Evolutionary conservation across 2,888 invertebrate genomes (phyloP).

Genomic region (Hoplodrina ambigua): DNA sequence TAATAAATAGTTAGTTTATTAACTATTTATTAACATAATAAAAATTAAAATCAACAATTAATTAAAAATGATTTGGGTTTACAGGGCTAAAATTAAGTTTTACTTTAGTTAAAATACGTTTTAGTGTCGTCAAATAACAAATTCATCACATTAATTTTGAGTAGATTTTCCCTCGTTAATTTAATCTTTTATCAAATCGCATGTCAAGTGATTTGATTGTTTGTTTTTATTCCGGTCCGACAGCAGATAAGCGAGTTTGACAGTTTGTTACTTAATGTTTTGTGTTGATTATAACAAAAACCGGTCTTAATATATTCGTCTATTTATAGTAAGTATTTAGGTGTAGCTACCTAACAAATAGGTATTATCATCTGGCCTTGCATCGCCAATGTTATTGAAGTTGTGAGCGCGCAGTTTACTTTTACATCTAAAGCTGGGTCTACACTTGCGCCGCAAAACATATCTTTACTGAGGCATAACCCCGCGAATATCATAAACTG

Average conservation of each 20-base stretch:
- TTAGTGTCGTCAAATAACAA: no score
- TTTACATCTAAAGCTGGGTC: conserved; percentile 8
- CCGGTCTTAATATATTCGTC: background rate
- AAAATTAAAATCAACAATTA: no score
- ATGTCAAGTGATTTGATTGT: background rate
- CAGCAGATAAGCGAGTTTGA: background rate
- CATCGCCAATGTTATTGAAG: background rate
- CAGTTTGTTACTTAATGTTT: background rate
- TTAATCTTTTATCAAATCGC: background rate
- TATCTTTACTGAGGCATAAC: no score
- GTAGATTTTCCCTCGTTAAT: no score
- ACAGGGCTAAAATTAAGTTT: no score
- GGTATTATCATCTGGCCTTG: conserved; percentile 6
- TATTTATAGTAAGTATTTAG: background rate
- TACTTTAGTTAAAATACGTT: no score
- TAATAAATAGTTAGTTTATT: no score
- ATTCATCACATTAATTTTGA: no score
- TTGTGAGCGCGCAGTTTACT: conserved; percentile 21
- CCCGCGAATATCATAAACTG: no score
- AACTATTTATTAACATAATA: no score
- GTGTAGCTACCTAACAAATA: background rate
- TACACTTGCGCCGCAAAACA: background rate
- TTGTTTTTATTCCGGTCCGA: background rate
- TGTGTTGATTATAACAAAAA: background rate
- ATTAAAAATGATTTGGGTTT: no score